Base-by-base conservation (phyloP, 2,797 vertebrate species). In the Rousettus madagascariensis region DNA sequence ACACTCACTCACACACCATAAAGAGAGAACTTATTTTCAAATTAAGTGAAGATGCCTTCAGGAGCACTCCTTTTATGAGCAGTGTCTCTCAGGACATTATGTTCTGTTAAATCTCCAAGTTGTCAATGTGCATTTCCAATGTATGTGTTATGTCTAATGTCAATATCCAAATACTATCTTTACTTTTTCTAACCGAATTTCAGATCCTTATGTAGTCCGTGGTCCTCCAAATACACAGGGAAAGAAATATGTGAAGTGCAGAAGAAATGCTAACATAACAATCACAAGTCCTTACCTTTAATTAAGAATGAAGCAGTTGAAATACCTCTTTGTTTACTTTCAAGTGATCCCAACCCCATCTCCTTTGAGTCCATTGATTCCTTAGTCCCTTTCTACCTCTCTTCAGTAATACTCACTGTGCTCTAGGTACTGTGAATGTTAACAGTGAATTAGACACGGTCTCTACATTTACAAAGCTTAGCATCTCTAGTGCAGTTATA, bases 251-350 rank as follows among this genome's bases (percentile, higher is more conserved):
- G 9, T 16, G 10, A 92, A 38, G 61, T 22, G 5, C 16, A n/a
- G 22, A n/a, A 65, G 53, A 88, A 71, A 95, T 49, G 16, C 7
- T 69, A 38, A 59, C 8, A 20, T n/a, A 55, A 33, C 6, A 38
- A 6, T 94, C 69, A 85, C 26, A 68, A 82, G 16, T 51, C 59
- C 61, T 96, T 71, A 84, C 74, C 93, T 74, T 90, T 63, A 7
- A 6, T 30, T 30, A 46, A 93, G 55, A 87, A 49, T 6, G n/a
- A 88, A 79, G 57, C 19, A 30, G 51, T 11, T 43, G 63, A 61
- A 65, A 36, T 12, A 75, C 1, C 53, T 82, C 17, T 72, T 92
- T 94, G 49, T 46, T 92, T 93, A 59, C 51, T 90, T 92, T 53
- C 79, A 84, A 83, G 57, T 61, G 68, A 83, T n/a, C 55, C 63